Base-by-base conservation (phyloP, 2,797 vertebrate genomes). In the Melopsittacus undulatus region DNA sequence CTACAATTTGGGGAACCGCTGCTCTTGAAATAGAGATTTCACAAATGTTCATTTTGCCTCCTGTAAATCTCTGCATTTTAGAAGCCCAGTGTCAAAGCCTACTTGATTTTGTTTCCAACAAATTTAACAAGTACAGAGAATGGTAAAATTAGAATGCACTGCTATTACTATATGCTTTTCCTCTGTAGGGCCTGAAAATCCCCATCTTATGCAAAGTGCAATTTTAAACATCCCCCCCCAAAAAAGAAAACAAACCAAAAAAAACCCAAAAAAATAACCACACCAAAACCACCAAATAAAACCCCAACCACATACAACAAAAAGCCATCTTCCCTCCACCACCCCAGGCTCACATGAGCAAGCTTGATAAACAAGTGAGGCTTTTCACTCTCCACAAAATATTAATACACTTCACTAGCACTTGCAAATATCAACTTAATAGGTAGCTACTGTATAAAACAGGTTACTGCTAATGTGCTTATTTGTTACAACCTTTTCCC, bases 61-160 rank as follows among this genome's bases (percentile, higher is more conserved):
- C 57, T 92, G 59, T 77, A 94, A 89, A 86, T 87, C 87, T 61
- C 40, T 32, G 54, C 62, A 38, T 23, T 92, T 87, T 79, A 94
- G 72, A 27, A 85, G 79, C 46, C 84, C 46, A 81, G 40, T 81
- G 43, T 36, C 85, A 93, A 93, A 83, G 64, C 72, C 56, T 51
- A 77, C 59, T 76, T 82, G 42, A 66, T 83, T 84, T 91, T 89
- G 27, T 89, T 90, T 26, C n/a, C 26, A 94, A 51, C 34, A 83
- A 68, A 93, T 89, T 78, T 56, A 59, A 27, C n/a, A 69, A 87
- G 19, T 59, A 69, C 34, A 23, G 10, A 40, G 22, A 64, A 87
- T 36, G 68, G 56, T 87, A 83, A 88, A 90, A 80, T 80, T 51
- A 72, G 61, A 73, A 61, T 0, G 2, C 19, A 49, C 27, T 79